Evolutionary conservation across 2,888 invertebrate genomes (phyloP), one percentile per base, ranked within the genome.

Genomic region (Orthosia gracilis): DNA sequence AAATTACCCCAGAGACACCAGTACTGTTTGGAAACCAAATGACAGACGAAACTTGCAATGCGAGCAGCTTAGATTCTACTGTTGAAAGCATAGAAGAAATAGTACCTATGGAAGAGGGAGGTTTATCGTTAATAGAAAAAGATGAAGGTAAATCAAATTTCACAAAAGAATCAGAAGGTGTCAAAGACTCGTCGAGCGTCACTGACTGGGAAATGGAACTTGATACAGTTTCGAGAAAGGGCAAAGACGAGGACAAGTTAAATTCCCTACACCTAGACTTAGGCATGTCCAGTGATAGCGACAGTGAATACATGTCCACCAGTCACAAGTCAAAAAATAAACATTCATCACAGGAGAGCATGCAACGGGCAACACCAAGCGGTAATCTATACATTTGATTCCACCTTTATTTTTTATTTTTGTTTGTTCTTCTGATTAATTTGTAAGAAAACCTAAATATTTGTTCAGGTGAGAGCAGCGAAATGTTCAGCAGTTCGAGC

Each of bases 191-290:
- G 26, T 94, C 96, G 65, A 94, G 94, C 79, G 95, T 95, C 71
- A 94, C 96, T 3, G 97, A 97, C 84, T 97, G 97, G 97, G 97
- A 97, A 89, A 97, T 97, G 94, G 97, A 97, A 87, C 89, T 97
- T 59, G 97, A 97, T 78, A 96, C 97, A 52, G 97, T 93, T 23
- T 88, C 94, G n/a, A 91, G 93, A 49, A 96, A 96, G 77, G 94
- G 93, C 23, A 96, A 96, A 84, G 94, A 94, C 65, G 96, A 95
- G 62, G 95, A 95, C 70, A 96, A 96, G 84, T 87, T 96, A 69
- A 96, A 96, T 85, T 96, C 96, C 17, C 87, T 96, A 84, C 96
- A 96, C 79, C 83, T 96, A 72, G 96, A 96, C 81, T 88, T 96
- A 70, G 96, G 96, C 63, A 96, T 96, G 96, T 96, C 96, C 21